Evolutionary conservation across 2,888 invertebrate genomes (phyloP).

Genomic region (Cephus rjabovi): DNA sequence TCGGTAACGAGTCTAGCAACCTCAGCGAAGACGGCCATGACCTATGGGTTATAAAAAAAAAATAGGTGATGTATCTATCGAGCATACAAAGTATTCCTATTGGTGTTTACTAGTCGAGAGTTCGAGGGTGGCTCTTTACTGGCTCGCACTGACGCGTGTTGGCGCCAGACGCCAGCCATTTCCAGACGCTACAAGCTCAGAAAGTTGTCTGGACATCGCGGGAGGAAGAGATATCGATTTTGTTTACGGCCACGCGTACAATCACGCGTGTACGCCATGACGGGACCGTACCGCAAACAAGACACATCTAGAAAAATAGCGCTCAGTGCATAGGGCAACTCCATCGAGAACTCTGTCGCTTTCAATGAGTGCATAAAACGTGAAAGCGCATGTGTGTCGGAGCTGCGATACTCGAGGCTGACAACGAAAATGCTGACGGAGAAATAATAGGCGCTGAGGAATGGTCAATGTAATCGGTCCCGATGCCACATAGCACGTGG

Average conservation of each 20-base stretch:
- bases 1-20: slow-evolving; percentile 63
- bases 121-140: neutral
- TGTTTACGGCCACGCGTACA: slow-evolving; percentile 46
- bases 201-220: neutral
- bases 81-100: neutral
- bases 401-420: neutral
- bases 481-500: neutral
- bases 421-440: neutral
- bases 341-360: neutral
- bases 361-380: neutral
- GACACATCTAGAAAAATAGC: neutral
- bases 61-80: neutral
- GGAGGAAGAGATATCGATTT: slow-evolving; percentile 38
- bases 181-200: neutral
- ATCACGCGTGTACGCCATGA: slow-evolving; percentile 55
- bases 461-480: neutral
- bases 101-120: neutral
- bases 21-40: slow-evolving; percentile 81
- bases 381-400: neutral
- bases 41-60: slow-evolving; percentile 66
- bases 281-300: slow-evolving; percentile 3
- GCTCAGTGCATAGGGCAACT: slow-evolving; percentile 16
- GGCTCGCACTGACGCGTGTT: neutral
- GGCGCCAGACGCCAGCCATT: neutral
- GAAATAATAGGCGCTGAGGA: neutral